These are phyloP conservation scores for Euzetes globulus DNA, from an alignment of 2,888 invertebrate genomes.

Conservation along the genomic window DNA sequence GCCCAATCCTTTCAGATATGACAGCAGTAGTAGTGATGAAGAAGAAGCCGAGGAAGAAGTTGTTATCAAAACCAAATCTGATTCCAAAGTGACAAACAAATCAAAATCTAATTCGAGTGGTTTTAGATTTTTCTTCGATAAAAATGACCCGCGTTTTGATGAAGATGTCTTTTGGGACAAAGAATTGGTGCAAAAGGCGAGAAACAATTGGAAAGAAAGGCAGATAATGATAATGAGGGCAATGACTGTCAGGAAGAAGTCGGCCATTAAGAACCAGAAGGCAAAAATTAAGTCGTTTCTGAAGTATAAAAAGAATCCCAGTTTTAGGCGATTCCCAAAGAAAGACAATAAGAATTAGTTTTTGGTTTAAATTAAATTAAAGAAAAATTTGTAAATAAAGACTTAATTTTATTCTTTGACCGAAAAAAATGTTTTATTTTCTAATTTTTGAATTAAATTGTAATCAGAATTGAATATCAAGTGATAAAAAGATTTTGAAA, in stretches of 20 bases:
- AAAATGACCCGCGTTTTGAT: slow-evolving; percentile 14
- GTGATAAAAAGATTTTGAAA: background rate
- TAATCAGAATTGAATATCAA: too few species aligned
- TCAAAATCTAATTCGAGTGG: background rate
- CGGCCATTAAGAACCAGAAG: slow-evolving; percentile 18
- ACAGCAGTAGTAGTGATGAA: slow-evolving; percentile 26
- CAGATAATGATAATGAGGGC: slow-evolving; percentile 11
- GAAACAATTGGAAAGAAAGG: slow-evolving; percentile 15
- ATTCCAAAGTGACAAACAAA: background rate
- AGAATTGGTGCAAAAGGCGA: slow-evolving; percentile 1
- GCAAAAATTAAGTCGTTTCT: background rate
- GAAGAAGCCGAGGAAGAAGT: background rate
- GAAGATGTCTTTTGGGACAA: slow-evolving; percentile 16
- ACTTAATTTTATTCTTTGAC: too few species aligned
- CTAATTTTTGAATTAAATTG: too few species aligned
- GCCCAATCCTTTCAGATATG: slow-evolving; percentile 14
- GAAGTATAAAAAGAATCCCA: background rate
- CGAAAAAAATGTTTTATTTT: too few species aligned
- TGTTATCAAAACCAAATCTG: background rate
- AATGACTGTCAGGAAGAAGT: background rate
- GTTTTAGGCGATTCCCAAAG: background rate
- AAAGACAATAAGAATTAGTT: background rate
- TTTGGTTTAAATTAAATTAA: too few species aligned
- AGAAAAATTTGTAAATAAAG: too few species aligned
- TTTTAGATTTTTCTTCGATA: slow-evolving; percentile 24